Evolutionary conservation across 2,888 invertebrate species (phyloP), one percentile per base, ranked within the genome.

Genomic region (Athalia rosae): DNA sequence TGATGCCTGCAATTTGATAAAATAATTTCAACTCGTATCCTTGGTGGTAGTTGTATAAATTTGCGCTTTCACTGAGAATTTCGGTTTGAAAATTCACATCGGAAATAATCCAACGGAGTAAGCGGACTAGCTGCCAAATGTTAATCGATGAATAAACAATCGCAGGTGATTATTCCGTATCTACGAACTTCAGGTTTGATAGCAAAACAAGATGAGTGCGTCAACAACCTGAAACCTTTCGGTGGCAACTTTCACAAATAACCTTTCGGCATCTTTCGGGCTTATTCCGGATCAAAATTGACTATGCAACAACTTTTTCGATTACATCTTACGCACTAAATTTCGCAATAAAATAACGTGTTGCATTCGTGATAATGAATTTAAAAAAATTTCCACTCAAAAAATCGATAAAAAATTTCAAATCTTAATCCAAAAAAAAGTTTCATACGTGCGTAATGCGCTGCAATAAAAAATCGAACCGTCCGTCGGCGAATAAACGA

Each of bases 181-280:
- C 13, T n/a, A 15, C 43, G 48, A 69, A 48, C 41, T 69, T 69
- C 41, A 53, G 9, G 45, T 28, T 53, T 50, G 50, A 11, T 9
- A 15, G 43, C 43, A 8, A 69, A 58, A 71, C 71, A 58, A 71
- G 3, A 56, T 28, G 28, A 71, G 13, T 58, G 9, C 58, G 7
- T 43, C 43, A 56, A 56, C 56, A 71, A 53, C 13, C 11, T 58
- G 5, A 9, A 13, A 8, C 45, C 56, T 43, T 50, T 66, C 9
- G 8, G 13, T 45, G 9, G 15, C 15, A n/a, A 58, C 6, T 45
- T 71, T 56, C 9, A 13, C 45, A 71, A 8, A 8, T 45, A 56
- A 71, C 56, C 71, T 71, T 71, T 71, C 15, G 8, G 58, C 56
- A 71, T 56, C 71, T 71, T 71, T 71, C 15, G 8, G 58, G 8